Evolutionary conservation across 2,888 invertebrate genomes (phyloP).

Genomic region (Allygus modestus): DNA sequence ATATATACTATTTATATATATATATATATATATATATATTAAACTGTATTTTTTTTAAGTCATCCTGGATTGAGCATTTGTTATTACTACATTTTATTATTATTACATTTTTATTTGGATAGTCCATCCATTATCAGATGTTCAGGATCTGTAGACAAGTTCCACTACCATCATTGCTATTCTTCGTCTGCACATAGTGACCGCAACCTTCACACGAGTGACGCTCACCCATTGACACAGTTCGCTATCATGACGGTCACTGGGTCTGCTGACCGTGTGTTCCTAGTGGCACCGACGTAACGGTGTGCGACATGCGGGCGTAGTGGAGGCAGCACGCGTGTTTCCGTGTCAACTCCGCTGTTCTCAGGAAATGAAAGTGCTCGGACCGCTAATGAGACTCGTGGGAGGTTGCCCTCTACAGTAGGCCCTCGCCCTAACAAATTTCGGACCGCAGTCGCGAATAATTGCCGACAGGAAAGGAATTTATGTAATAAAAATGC

Average conservation of each 20-base stretch:
- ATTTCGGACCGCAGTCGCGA: constrained; percentile 1
- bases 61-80: too few relatives aligned
- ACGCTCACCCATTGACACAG: constrained; percentile 49
- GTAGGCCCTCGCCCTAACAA: neutral
- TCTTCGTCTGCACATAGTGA: too few relatives aligned
- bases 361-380: constrained; percentile 49
- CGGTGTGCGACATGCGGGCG: constrained; percentile 9
- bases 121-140: too few relatives aligned
- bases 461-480: neutral
- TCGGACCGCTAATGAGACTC: constrained; percentile 8
- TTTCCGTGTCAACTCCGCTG: constrained; percentile 39
- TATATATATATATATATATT: too few relatives aligned
- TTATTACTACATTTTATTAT: too few relatives aligned
- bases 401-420: constrained; percentile 43
- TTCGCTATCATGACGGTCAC: constrained; percentile 21
- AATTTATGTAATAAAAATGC: constrained; percentile 16
- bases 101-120: too few relatives aligned
- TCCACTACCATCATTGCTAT: too few relatives aligned
- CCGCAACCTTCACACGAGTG: neutral
- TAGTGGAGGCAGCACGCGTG: neutral
- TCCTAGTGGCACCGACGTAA: neutral
- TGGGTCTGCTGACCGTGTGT: constrained; percentile 1
- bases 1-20: too few relatives aligned
- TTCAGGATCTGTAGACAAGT: too few relatives aligned
- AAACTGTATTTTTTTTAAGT: too few relatives aligned